Conservation (phyloP, 2,797 vertebrate species). For the Euthynnus affinis region DNA sequence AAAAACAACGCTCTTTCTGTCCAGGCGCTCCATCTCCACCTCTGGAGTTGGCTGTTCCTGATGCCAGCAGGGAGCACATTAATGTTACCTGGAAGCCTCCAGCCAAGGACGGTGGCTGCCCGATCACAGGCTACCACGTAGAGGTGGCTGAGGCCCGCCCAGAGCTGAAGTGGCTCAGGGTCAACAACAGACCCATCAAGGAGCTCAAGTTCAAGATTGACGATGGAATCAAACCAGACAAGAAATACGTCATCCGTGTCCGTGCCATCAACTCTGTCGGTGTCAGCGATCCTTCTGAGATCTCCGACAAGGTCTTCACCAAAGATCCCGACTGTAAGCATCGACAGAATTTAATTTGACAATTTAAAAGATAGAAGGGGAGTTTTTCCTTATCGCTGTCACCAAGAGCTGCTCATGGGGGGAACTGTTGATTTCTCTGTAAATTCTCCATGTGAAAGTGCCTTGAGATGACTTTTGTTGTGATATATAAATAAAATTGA, state of each 20-base stretch:
- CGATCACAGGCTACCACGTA: slow-evolving; percentile 95
- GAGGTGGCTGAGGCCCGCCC: slow-evolving; percentile 96
- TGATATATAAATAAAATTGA: too few relatives aligned
- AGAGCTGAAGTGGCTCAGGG: slow-evolving; percentile 96
- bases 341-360: neutral
- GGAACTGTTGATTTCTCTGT: too few relatives aligned
- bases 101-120: slow-evolving; percentile 94
- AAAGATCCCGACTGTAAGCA: slow-evolving; percentile 96
- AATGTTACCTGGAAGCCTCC: slow-evolving; percentile 96
- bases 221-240: slow-evolving; percentile 96
- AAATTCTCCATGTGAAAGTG: too few relatives aligned
- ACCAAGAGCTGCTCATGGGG: too few relatives aligned
- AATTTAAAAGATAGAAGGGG: neutral
- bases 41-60: slow-evolving; percentile 90
- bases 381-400: too few relatives aligned
- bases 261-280: slow-evolving; percentile 96
- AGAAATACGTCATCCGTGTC: slow-evolving; percentile 96
- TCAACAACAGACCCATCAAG: slow-evolving; percentile 96
- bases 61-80: slow-evolving; percentile 95
- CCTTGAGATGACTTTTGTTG: too few relatives aligned
- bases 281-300: slow-evolving; percentile 94
- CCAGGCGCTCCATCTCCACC: slow-evolving; percentile 94
- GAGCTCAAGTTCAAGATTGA: slow-evolving; percentile 94
- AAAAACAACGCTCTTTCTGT: neutral
- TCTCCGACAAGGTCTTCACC: slow-evolving; percentile 96